A percentile compares a stretch with the other conserved stretches of the same genome.
Conservation (phyloP, 2,113 vertebrate species). For the Gymnobelideus leadbeateri region DNA sequence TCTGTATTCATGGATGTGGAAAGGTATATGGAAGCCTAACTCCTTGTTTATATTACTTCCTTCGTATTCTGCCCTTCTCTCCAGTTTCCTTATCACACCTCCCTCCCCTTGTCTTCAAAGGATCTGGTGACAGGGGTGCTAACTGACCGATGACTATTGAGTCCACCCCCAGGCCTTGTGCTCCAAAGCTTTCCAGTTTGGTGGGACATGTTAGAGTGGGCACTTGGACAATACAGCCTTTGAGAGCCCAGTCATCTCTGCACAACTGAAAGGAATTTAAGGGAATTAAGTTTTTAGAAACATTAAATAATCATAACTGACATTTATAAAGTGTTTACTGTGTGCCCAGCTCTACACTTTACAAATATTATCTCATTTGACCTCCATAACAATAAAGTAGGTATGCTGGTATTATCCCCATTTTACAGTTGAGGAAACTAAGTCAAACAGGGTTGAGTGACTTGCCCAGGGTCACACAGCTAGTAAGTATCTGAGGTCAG, state of each 20-base stretch:
- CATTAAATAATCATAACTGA: neutral
- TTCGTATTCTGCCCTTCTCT: neutral
- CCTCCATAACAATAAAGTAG: neutral
- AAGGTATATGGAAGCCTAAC: neutral
- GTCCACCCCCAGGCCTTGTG: neutral
- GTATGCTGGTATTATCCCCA: neutral
- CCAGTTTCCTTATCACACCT: neutral
- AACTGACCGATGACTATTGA: neutral
- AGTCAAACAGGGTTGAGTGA: neutral
- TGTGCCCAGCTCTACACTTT: neutral
- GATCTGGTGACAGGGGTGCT: neutral
- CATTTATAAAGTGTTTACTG: neutral
- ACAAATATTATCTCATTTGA: neutral
- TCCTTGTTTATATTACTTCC: neutral
- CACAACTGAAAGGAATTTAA: neutral
- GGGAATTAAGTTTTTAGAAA: neutral
- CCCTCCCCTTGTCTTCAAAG: neutral
- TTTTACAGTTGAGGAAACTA: neutral
- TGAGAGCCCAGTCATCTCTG: neutral
- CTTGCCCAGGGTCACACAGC: neutral
- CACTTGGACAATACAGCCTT: neutral
- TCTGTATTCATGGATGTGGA: neutral
- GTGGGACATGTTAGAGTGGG: neutral
- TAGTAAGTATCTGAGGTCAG: no score
- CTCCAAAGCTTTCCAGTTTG: neutral